phyloP scores from a whole-genome alignment of 2,888 invertebrate genomes.

The Endotricha flammealis region DNA sequence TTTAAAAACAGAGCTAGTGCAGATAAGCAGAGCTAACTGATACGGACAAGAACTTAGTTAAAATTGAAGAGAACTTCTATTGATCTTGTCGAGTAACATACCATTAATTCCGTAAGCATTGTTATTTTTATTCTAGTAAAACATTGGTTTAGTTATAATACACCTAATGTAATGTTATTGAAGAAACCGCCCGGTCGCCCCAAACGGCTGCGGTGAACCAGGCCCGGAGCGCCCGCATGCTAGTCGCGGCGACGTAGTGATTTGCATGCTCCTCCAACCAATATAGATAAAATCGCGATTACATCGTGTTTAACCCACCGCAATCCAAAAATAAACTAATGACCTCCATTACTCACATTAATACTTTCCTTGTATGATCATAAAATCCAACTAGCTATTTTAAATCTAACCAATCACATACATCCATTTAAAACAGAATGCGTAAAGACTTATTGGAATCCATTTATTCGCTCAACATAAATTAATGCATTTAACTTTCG shows the following conservation, averaged over 20 bases:
- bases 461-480: slow-evolving; percentile 7
- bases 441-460: slow-evolving; percentile 6
- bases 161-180: neutral
- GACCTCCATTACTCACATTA: neutral
- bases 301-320: slow-evolving; percentile 17
- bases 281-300: slow-evolving; percentile 37
- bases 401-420: slow-evolving; percentile 2
- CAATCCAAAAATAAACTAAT: slow-evolving; percentile 18
- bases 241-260: slow-evolving; percentile 50
- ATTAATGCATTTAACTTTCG: slow-evolving; percentile 10
- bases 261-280: slow-evolving; percentile 62
- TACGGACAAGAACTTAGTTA: too few relatives aligned
- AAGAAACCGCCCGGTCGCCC: slow-evolving; percentile 24
- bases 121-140: too few relatives aligned
- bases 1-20: too few relatives aligned
- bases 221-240: slow-evolving; percentile 47
- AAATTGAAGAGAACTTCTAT: too few relatives aligned
- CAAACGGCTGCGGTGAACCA: slow-evolving; percentile 32
- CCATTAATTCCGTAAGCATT: too few relatives aligned
- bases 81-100: too few relatives aligned
- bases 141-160: too few relatives aligned
- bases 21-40: too few relatives aligned
- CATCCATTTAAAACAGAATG: neutral
- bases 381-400: neutral
- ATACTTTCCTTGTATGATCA: neutral